Conservation (phyloP, 2,113 vertebrate genomes). For the Nycticebus coucang region DNA sequence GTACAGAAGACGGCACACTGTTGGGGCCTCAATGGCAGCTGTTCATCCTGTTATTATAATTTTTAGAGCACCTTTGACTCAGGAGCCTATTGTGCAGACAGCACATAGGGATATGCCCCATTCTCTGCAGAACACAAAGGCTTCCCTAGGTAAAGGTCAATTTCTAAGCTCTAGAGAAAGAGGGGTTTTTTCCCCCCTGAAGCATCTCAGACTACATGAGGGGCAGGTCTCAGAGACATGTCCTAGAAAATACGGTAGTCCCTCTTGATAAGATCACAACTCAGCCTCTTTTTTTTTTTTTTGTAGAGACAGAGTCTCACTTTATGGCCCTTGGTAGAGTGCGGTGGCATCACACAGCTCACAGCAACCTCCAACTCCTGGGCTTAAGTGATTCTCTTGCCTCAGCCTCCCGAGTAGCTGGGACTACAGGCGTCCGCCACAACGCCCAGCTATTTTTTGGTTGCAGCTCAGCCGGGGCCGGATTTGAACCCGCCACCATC, state of each 20-base stretch:
- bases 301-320: no score
- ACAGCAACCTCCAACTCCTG: no score
- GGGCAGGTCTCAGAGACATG: background rate
- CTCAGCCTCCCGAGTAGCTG: no score
- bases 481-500: no score
- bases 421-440: no score
- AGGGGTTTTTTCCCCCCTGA: background rate
- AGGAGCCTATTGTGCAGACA: background rate
- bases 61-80: background rate
- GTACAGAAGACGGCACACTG: background rate
- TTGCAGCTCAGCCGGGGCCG: no score
- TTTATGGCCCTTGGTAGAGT: no score
- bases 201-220: background rate
- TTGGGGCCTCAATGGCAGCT: background rate
- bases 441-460: no score
- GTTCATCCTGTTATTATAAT: background rate
- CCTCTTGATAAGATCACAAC: background rate
- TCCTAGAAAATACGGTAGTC: background rate
- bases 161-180: slow-evolving; percentile 7
- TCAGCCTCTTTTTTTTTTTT: background rate
- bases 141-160: background rate
- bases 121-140: background rate
- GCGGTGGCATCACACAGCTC: no score
- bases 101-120: background rate
- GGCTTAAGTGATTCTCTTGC: no score